Conservation (phyloP, 2,113 vertebrate species). For the Corynorhinus townsendii region DNA sequence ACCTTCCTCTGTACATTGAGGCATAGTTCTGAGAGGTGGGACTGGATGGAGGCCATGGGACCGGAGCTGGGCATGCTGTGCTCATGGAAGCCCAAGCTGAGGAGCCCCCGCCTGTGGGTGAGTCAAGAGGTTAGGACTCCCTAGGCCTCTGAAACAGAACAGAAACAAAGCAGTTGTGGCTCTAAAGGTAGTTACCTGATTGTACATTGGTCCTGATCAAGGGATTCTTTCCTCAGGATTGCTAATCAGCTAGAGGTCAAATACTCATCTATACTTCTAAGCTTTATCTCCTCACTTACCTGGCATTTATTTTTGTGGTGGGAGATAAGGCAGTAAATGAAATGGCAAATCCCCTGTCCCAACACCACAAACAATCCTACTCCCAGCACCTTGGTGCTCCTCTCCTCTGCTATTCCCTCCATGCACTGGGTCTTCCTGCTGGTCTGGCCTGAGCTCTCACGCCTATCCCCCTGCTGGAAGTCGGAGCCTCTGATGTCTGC, state of each 20-base stretch:
- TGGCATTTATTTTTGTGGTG: neutral
- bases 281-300: neutral
- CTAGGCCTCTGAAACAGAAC: neutral
- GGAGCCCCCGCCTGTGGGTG: rapidly evolving
- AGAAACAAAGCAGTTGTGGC: too few relatives aligned
- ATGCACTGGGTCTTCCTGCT: neutral
- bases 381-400: neutral
- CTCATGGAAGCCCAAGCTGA: neutral
- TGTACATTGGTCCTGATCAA: neutral
- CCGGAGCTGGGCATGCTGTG: neutral
- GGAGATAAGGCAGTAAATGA: neutral
- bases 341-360: neutral
- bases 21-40: neutral
- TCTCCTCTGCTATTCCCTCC: neutral
- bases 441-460: too few relatives aligned
- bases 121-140: too few relatives aligned
- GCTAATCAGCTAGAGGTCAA: neutral
- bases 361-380: too few relatives aligned
- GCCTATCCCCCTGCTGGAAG: too few relatives aligned
- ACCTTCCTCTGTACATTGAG: neutral
- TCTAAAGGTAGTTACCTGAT: neutral
- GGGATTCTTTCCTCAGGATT: too few relatives aligned
- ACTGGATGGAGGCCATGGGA: rapidly evolving
- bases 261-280: neutral
- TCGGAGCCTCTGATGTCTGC: rapidly evolving